Conservation (phyloP, 1,140 invertebrate genomes). For the Akabosia matsudoensis region DNA sequence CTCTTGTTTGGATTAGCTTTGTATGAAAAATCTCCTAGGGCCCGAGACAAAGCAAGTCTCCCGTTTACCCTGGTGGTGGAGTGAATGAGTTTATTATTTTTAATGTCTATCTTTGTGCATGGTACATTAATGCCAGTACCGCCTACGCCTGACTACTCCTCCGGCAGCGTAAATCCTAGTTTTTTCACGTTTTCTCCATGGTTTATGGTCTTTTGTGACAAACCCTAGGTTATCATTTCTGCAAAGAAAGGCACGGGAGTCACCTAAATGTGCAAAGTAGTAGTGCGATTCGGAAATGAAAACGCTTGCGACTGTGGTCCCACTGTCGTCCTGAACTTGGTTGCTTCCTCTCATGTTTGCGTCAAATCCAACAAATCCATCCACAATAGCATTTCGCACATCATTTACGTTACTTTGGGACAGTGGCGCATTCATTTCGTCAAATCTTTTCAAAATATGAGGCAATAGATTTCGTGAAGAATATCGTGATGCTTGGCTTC, state of each 20-base stretch:
- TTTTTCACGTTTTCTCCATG: background rate
- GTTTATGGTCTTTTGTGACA: background rate
- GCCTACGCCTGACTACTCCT: background rate
- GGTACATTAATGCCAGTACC: background rate
- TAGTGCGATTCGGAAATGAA: background rate
- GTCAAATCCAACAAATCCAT: background rate
- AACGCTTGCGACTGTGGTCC: background rate
- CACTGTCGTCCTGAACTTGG: background rate
- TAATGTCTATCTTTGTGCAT: background rate
- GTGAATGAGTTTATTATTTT: background rate
- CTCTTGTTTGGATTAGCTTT: background rate
- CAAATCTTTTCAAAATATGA: background rate
- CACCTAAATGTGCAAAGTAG: background rate
- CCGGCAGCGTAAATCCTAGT: background rate
- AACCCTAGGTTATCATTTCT: background rate
- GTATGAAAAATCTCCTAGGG: background rate
- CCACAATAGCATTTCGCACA: background rate
- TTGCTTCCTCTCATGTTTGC: background rate
- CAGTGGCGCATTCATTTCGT: background rate
- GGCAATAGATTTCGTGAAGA: background rate
- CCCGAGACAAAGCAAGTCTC: background rate
- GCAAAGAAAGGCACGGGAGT: slow-evolving; percentile 3
- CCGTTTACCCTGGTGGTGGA: background rate
- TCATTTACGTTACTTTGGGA: background rate
- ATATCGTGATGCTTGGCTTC: background rate